Percentiles rank a stretch among this genome's conserved stretches.
Evolutionary conservation across 2,797 vertebrate genomes (phyloP).

Genomic region (Spondyliosoma cantharus): DNA sequence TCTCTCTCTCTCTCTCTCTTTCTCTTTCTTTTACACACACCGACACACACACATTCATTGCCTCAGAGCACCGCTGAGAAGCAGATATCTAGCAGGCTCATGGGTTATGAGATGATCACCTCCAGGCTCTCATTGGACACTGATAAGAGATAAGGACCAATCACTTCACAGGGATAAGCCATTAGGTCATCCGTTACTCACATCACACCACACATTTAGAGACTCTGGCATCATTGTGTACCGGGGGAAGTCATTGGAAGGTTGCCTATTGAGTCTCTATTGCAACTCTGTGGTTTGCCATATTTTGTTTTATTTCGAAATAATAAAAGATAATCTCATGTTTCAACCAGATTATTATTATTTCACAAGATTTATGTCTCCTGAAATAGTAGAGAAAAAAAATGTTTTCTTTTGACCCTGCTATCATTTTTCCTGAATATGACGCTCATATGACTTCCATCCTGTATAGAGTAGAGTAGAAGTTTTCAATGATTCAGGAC

Average conservation of each 20-base stretch:
- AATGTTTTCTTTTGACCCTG: too few species aligned
- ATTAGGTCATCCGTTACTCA: conserved; percentile 56
- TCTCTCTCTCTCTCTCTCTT: conserved; percentile 7
- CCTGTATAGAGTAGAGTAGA: too few species aligned
- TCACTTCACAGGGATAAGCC: conserved; percentile 62
- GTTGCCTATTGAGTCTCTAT: neutral
- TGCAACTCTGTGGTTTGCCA: neutral
- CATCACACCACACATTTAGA: conserved; percentile 38
- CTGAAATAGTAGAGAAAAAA: neutral
- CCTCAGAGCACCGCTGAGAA: conserved; percentile 18
- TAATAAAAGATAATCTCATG: neutral
- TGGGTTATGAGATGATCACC: conserved; percentile 74
- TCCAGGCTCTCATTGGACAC: conserved; percentile 65
- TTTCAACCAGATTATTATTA: neutral
- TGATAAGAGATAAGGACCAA: conserved; percentile 75
- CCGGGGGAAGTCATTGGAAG: neutral
- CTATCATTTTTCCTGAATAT: neutral
- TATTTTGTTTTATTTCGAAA: neutral
- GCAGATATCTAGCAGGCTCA: conserved; percentile 50
- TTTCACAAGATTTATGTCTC: neutral
- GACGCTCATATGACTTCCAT: too few species aligned
- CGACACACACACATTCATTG: neutral
- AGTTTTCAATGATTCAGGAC: too few species aligned
- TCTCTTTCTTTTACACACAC: too few species aligned
- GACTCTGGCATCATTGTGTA: conserved; percentile 5